Evolutionary conservation across 37 sponge, comb jelly and placozoan species (phyloP).

Genomic region (Beroe forskalii): DNA sequence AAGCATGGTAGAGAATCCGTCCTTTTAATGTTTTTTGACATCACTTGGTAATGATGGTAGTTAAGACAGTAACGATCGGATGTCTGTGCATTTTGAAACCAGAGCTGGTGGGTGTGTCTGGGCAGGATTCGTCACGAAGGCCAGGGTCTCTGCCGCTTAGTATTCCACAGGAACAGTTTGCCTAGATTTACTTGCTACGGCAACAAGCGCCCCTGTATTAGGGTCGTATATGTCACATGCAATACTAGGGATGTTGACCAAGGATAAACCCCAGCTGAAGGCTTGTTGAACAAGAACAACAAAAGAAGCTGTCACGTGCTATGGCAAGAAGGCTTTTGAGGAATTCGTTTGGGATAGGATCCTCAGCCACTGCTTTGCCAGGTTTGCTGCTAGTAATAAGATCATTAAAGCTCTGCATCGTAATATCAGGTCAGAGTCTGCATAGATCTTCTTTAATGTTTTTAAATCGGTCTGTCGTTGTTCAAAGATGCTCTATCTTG

Average conservation of each 20-base stretch:
- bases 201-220: neutral
- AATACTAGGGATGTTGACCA: neutral
- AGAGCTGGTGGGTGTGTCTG: neutral
- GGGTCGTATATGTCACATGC: neutral
- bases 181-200: neutral
- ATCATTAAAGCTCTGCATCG: neutral
- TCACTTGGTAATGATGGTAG: neutral
- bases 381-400: neutral
- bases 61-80: neutral
- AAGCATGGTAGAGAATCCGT: neutral
- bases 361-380: neutral
- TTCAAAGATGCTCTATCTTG: neutral
- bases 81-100: neutral
- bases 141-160: neutral
- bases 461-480: neutral
- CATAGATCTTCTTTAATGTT: neutral
- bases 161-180: neutral
- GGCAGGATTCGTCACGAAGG: neutral
- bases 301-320: neutral
- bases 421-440: neutral
- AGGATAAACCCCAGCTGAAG: neutral
- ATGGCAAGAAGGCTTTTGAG: neutral
- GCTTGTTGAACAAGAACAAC: neutral
- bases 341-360: neutral
- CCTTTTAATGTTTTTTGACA: neutral